Base-by-base conservation (phyloP, 2,888 invertebrate species). In the Amiota communis region DNA sequence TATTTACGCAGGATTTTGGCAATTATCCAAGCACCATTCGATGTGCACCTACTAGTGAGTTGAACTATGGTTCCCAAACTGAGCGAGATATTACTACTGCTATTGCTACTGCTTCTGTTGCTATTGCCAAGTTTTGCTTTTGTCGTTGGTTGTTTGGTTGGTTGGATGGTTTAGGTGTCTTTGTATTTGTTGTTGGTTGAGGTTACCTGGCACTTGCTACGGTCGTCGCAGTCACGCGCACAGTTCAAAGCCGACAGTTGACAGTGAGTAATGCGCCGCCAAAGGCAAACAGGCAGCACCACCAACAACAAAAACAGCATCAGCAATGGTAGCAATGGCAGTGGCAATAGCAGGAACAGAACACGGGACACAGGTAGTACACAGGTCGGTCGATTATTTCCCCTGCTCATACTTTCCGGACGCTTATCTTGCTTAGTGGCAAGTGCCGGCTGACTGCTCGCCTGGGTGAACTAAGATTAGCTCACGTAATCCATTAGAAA, bases 401-500 rank as follows among this genome's bases (percentile, higher is more conserved):
- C 36, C 36, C 6, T 23, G n/a, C n/a, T n/a, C 23, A 3, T 23
- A 36, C 36, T 36, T 6, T 2, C 36, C 6, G 2, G 6, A 36
- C 36, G 36, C 36, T 36, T 53, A 53, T 6, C 53, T 53, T 8
- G 13, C 8, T 15, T 9, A 53, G 53, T 8, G n/a, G 61, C 20
- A 15, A 61, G 61, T 61, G 61, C 23, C n/a, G 46, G 46, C 46
- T 61, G 36, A 12, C 61, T 48, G 20, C 47, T 6, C 71, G 72
- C 61, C 36, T 68, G 68, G 36, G 36, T 56, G 59, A 68, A 47
- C 61, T 23, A 71, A 65, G 70, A 74, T 74, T 71, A 51, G 70
- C 65, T 71, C 73, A 74, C 73, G 73, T 74, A 74, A 71, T 71
- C 73, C 71, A 74, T 74, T 74, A 71, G 69, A 74, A 74, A 74